Evolutionary conservation across 2,797 vertebrate genomes (phyloP), one percentile per base, ranked within the genome.

Genomic region (Propithecus deckenii): DNA sequence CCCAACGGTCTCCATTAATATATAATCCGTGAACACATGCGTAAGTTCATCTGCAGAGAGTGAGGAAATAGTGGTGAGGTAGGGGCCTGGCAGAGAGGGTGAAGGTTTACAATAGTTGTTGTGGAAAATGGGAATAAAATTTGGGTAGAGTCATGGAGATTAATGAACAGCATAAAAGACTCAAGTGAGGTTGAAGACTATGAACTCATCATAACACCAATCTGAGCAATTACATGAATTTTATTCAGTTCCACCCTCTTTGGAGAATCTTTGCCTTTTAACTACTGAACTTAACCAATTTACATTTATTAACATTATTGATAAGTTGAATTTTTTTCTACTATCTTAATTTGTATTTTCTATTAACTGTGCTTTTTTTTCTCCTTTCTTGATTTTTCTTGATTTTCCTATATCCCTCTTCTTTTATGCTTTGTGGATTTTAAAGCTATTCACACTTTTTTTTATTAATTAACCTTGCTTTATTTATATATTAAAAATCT

Each of bases 371-470:
- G n/a, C 6, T 50, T 79, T 89, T 79, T 46, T 89, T 55, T 46
- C 20, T 86, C 46, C 28, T 78, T 71, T 69, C 25, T 89, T 48
- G 46, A 20, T 86, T 52, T 92, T 46, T 52, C 72, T 92, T 89
- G 17, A 43, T 38, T 79, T 78, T 93, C 52, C n/a, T 92, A 75
- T 89, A 65, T 61, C 38, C 1, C 48, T 20, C 13, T 86, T 50
- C n/a, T 86, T 94, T 67, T 85, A 88, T 71, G 50, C 46, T 81
- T 78, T 74, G 23, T 30, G 78, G 32, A 76, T 89, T 76, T 94
- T 92, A 80, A 80, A 92, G 18, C 55, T 72, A 74, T 50, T 81
- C 41, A 74, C 14, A 85, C 13, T 83, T 96, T 80, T 71, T 91
- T 76, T 76, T 75, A 38, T 46, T 72, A 35, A 76, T 83, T 67